Evolutionary conservation across 2,113 vertebrate species (phyloP).

Genomic region (Syngnathoides biaculeatus): DNA sequence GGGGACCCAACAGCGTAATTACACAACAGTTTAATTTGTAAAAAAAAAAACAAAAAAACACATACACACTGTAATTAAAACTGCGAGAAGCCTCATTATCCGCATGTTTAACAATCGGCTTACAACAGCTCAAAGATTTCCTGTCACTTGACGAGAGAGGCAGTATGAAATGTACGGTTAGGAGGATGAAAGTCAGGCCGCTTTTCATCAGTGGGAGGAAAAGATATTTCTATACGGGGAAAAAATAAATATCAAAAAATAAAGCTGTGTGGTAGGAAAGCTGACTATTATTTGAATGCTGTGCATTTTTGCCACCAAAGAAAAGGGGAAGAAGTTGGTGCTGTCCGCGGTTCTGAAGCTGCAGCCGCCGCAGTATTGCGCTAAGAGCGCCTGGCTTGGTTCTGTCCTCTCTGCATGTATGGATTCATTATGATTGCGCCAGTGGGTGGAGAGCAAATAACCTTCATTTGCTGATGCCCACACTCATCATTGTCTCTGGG

Average conservation of each 20-base stretch:
- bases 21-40: constrained; percentile 62
- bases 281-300: not conserved
- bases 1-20: constrained; percentile 52
- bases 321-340: not conserved
- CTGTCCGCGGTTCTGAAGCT: constrained; percentile 58
- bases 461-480: constrained; percentile 47
- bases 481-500: constrained; percentile 27
- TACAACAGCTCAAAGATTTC: constrained; percentile 31
- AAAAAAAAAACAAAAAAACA: constrained; percentile 4
- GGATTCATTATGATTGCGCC: constrained; percentile 57
- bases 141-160: constrained; percentile 16
- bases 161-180: constrained; percentile 13
- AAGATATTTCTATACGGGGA: constrained; percentile 4
- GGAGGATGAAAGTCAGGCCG: constrained; percentile 29
- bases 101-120: constrained; percentile 39
- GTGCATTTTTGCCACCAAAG: not conserved
- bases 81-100: constrained; percentile 35
- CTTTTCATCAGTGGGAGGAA: not conserved
- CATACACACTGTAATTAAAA: constrained; percentile 54
- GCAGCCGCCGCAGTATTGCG: constrained; percentile 10
- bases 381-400: constrained; percentile 9
- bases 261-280: not conserved
- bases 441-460: constrained; percentile 20
- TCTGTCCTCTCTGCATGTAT: constrained; percentile 34
- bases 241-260: too few species aligned